A percentile compares a stretch with the other conserved stretches of the same genome.
Evolutionary conservation across 2,888 invertebrate species (phyloP).

Genomic region (Meliscaeva auricollis): DNA sequence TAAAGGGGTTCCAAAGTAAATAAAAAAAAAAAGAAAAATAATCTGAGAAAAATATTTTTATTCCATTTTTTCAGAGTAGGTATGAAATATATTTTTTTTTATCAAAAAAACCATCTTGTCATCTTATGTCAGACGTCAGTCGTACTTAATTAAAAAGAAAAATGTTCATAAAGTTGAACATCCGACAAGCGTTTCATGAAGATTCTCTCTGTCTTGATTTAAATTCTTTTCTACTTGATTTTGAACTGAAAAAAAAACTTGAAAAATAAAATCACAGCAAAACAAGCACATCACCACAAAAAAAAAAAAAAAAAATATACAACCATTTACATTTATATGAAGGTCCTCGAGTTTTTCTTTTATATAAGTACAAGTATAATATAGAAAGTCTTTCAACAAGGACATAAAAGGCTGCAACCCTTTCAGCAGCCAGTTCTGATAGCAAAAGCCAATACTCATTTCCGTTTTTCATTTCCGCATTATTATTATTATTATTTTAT

Average conservation of each 20-base stretch:
- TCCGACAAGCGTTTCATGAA: slow-evolving; percentile 41
- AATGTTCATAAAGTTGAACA: slow-evolving; percentile 36
- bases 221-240: slow-evolving; percentile 7
- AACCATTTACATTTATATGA: slow-evolving; percentile 11
- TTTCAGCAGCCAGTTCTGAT: slow-evolving; percentile 19
- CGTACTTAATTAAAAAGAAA: slow-evolving; percentile 47
- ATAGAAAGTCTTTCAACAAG: slow-evolving; percentile 22
- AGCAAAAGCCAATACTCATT: slow-evolving; percentile 32
- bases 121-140: slow-evolving; percentile 38
- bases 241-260: slow-evolving; percentile 5
- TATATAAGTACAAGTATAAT: too few relatives aligned
- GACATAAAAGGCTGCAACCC: slow-evolving; percentile 18
- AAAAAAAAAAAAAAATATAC: background rate
- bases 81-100: too few relatives aligned
- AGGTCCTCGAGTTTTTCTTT: background rate
- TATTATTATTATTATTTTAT: slow-evolving; percentile 37
- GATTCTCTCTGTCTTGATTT: slow-evolving; percentile 20
- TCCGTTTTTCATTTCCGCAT: slow-evolving; percentile 33
- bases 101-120: slow-evolving; percentile 21
- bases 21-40: too few relatives aligned
- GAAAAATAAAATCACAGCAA: slow-evolving; percentile 1
- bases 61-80: background rate
- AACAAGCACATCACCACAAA: background rate
- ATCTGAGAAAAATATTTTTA: background rate
- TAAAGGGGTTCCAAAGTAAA: too few relatives aligned